Evolutionary conservation across 2,797 vertebrate genomes (phyloP), one percentile per base, ranked within the genome.

Genomic region (Pipistrellus kuhlii): DNA sequence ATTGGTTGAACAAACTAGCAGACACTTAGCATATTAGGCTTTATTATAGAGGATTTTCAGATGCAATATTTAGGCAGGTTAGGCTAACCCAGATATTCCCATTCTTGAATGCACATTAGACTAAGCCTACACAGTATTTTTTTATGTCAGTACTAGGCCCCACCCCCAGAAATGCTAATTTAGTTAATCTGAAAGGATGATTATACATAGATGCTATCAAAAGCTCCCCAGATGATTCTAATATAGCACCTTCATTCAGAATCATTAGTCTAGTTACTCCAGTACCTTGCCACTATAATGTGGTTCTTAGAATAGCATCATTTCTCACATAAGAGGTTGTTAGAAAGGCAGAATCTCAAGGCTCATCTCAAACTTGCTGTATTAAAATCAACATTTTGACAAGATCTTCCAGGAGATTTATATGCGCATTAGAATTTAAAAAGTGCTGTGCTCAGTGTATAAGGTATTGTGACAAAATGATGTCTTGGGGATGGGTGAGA

Each of bases 371-470:
- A 94, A 53, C 3, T 18, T 21, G 4, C 9, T 46, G 13, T 21
- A 76, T 82, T 8, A 85, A 9, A 87, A 41, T 71, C 32, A 48
- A 55, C 8, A 71, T 91, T 89, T 87, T 90, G 25, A 89, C 23
- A 75, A 69, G 15, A 82, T 41, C n/a, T 91, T 30, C 57, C 44
- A 85, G 38, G 51, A 82, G 30, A 89, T 64, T 91, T 91, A 82
- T 15, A 44, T 25, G 10, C 2, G 41, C 6, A 69, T 95, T 73
- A 86, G 82, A 91, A 66, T 57, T 64, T 86, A 84, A 25, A 71
- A 91, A 90, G 18, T 64, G 2, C 48, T 72, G 0, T 68, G 44
- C 55, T 32, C 8, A 64, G 3, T 57, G 8, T 84, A 11, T 80
- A 38, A 86, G 1, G 3, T 69, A 64, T 62, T 55, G 35, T 12